Evolutionary conservation across 2,888 invertebrate species (phyloP).

Genomic region (Escarpia spicata): DNA sequence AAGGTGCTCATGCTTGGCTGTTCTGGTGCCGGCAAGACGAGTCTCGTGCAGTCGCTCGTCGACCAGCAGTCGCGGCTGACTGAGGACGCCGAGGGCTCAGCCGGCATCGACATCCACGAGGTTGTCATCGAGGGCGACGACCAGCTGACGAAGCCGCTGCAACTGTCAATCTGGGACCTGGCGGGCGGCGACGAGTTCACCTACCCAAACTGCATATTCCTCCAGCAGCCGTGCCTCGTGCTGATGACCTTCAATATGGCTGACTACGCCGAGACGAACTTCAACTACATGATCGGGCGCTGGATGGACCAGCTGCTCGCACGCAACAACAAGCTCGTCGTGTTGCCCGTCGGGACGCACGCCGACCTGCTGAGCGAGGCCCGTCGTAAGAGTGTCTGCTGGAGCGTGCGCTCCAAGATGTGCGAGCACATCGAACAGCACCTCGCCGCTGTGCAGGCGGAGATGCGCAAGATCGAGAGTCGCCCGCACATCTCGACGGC

Average conservation of each 20-base stretch:
- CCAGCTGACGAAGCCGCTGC: slow-evolving; percentile 41
- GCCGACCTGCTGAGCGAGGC: slow-evolving; percentile 49
- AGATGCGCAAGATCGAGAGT: slow-evolving; percentile 48
- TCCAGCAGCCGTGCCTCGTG: slow-evolving; percentile 57
- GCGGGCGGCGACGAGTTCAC: slow-evolving; percentile 53
- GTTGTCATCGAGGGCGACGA: slow-evolving; percentile 47
- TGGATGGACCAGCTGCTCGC: slow-evolving; percentile 64
- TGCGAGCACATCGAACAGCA: slow-evolving; percentile 44
- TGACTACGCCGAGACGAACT: slow-evolving; percentile 47
- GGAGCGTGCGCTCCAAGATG: slow-evolving; percentile 47
- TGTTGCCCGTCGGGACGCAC: slow-evolving; percentile 60
- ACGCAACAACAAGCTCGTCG: slow-evolving; percentile 55
- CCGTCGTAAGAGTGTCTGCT: slow-evolving; percentile 37
- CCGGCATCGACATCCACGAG: slow-evolving; percentile 52
- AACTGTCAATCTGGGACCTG: slow-evolving; percentile 48
- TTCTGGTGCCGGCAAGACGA: slow-evolving; percentile 43
- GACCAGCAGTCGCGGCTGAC: slow-evolving; percentile 60
- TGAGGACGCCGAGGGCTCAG: slow-evolving; percentile 52
- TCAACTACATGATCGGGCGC: slow-evolving; percentile 54
- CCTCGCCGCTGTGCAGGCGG: background rate
- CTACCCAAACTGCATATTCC: slow-evolving; percentile 55
- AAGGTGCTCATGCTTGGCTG: slow-evolving; percentile 45
- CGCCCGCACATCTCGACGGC: slow-evolving; percentile 58
- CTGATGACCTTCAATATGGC: slow-evolving; percentile 60
- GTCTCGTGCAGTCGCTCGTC: slow-evolving; percentile 53